Base-by-base conservation (phyloP, 1,140 invertebrate genomes). In the Nymphalis io region DNA sequence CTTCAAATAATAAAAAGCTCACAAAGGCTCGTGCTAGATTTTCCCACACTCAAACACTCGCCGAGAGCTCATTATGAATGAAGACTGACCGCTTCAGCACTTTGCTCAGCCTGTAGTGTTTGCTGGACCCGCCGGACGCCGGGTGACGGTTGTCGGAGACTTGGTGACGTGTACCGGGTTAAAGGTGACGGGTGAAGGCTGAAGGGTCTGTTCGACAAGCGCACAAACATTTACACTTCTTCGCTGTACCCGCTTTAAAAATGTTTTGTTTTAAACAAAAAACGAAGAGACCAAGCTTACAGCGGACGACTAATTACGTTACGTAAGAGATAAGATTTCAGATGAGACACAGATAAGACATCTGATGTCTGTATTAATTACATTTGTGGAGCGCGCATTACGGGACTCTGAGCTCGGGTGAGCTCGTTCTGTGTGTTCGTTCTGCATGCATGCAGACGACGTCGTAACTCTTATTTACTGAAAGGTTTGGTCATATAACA, bases 1-100 rank as follows among this genome's bases (percentile, higher is more conserved):
- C 48, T 53, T 46, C 48, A 53, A 53, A 53, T 53, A 53, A 53
- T 21, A 53, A 53, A 53, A 20, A 21, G 46, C 20, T 20, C 48
- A 53, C 48, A n/a, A 11, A 44, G 40, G n/a, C 40, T 44, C 15
- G 44, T n/a, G 44, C 48, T 13, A 53, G 48, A 21, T 53, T 20
- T 12, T 44, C 40, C 13, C 20, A 12, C 48, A 53, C 48, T 53
- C 48, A n/a, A 53, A 53, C 44, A 46, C 48, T 53, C 48, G 13
- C 48, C 48, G 48, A 53, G 48, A 12, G 48, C 20, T 53, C 48
- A 21, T 44, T 15, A 44, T 53, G 20, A 53, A 21, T 11, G 48
- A 53, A 53, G 48, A 20, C 2, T 53, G 18, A 53, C 48, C 48
- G 44, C 44, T 20, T 15, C 40, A 44, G 40, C n/a, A 12, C 40